phyloP scores from a whole-genome alignment of 2,797 vertebrate genomes.

The Meriones psammophilus region DNA sequence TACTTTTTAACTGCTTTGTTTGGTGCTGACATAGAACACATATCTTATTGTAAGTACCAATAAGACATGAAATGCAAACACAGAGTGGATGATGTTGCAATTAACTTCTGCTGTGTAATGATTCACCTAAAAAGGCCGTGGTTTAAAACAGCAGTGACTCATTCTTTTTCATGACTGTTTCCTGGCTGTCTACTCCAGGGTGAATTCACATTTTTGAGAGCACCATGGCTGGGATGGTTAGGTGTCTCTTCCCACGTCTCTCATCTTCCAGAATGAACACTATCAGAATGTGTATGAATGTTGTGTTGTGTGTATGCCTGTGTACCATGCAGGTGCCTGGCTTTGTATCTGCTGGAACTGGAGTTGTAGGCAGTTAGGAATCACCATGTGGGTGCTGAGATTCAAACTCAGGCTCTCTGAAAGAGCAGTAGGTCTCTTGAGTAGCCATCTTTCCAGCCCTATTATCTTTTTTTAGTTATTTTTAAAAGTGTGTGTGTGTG shows the following conservation, averaged over 20 bases:
- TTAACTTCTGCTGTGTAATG: slow-evolving; percentile 54
- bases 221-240: neutral
- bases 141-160: slow-evolving; percentile 52
- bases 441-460: neutral
- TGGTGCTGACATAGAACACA: slow-evolving; percentile 18
- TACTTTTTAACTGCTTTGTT: slow-evolving; percentile 36
- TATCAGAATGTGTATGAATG: neutral
- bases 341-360: neutral
- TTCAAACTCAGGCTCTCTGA: neutral
- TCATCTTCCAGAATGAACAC: neutral
- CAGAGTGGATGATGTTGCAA: slow-evolving; percentile 40
- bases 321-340: neutral
- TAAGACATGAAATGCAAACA: slow-evolving; percentile 43
- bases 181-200: neutral
- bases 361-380: neutral
- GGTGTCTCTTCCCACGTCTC: neutral
- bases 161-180: slow-evolving; percentile 50
- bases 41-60: slow-evolving; percentile 42
- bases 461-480: neutral
- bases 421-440: neutral
- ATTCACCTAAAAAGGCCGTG: neutral
- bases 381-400: neutral
- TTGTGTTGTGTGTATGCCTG: neutral
- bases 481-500: neutral
- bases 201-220: slow-evolving; percentile 16